Evolutionary conservation across 2,113 vertebrate species (phyloP).

Genomic region (Halichoeres trimaculatus): DNA sequence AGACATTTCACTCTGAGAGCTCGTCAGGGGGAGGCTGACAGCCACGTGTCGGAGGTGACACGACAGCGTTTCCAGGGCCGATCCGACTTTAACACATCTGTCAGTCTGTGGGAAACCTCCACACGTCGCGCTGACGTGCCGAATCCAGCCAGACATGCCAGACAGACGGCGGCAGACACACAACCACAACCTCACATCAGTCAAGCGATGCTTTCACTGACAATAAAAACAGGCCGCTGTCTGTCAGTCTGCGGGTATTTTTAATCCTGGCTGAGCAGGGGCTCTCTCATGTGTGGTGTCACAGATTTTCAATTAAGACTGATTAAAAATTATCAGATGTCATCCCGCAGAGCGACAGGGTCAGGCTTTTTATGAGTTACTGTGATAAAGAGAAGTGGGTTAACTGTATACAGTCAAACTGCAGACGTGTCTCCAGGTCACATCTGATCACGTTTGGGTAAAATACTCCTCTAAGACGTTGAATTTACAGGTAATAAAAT

Average conservation of each 20-base stretch:
- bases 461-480: too few relatives aligned
- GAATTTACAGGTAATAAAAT: too few relatives aligned
- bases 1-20: slow-evolving; percentile 57
- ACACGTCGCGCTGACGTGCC: slow-evolving; percentile 50
- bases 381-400: background rate
- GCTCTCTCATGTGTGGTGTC: slow-evolving; percentile 46
- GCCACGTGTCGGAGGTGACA: slow-evolving; percentile 71
- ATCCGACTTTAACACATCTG: slow-evolving; percentile 72
- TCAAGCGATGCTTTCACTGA: slow-evolving; percentile 58
- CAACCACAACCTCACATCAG: slow-evolving; percentile 72
- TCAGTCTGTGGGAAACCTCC: slow-evolving; percentile 73
- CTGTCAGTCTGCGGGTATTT: slow-evolving; percentile 70
- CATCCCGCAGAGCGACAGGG: background rate
- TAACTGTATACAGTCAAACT: background rate
- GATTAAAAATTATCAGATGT: slow-evolving; percentile 22
- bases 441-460: background rate
- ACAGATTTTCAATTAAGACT: slow-evolving; percentile 36
- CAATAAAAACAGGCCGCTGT: slow-evolving; percentile 59
- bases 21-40: slow-evolving; percentile 68
- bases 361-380: background rate
- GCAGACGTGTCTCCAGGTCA: too few relatives aligned
- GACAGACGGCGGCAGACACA: slow-evolving; percentile 72
- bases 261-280: slow-evolving; percentile 62
- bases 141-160: slow-evolving; percentile 74
- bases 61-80: slow-evolving; percentile 60